Percentiles rank a stretch among this genome's conserved stretches.
Conservation (phyloP, 2,113 vertebrate genomes). For the Rhinopithecus roxellana region DNA sequence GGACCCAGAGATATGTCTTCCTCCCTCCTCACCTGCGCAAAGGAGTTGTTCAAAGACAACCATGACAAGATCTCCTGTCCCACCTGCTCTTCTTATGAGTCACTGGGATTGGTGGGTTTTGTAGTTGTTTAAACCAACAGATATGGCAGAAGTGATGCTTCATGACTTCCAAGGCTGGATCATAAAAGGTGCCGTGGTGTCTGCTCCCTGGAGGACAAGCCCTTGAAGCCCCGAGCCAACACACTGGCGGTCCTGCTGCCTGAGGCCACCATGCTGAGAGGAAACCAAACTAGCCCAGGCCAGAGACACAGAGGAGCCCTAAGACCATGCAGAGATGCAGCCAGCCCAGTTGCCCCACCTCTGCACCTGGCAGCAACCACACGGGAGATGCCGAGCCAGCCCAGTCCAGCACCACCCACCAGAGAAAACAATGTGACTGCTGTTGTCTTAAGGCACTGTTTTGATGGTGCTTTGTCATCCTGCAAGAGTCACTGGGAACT, state of each 20-base stretch:
- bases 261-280: background rate
- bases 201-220: background rate
- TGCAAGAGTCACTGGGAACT: background rate
- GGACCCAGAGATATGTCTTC: background rate
- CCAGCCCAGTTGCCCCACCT: background rate
- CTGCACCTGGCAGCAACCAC: background rate
- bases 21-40: background rate
- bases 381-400: background rate
- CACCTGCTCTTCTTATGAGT: too few species aligned
- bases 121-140: background rate
- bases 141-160: accelerated
- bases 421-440: background rate
- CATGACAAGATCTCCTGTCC: background rate
- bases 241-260: accelerated
- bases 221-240: background rate
- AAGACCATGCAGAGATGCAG: background rate
- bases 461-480: background rate
- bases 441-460: background rate
- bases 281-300: background rate
- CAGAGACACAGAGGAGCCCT: background rate
- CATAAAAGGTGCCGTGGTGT: background rate
- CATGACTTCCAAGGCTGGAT: background rate
- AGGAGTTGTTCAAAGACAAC: background rate
- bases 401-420: too few species aligned
- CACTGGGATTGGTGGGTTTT: background rate